phyloP scores from a whole-genome alignment of 2,113 vertebrate genomes.

The Lycaon pictus region DNA sequence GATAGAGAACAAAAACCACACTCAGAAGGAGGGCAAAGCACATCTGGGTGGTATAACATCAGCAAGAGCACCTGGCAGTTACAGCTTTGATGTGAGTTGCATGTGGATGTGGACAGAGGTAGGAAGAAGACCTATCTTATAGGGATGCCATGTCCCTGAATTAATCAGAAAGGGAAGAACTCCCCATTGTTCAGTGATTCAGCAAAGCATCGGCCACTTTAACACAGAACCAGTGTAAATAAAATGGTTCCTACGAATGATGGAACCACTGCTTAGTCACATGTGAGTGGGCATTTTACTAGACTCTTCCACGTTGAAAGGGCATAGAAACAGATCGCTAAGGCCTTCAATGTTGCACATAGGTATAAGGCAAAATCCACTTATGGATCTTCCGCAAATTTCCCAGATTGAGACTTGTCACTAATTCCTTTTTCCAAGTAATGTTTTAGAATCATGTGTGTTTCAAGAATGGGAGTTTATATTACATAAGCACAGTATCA shows the following conservation, averaged over 20 bases:
- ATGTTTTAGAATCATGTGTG: not conserved
- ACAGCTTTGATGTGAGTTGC: accelerated
- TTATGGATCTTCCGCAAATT: not conserved
- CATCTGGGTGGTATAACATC: accelerated
- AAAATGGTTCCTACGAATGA: accelerated
- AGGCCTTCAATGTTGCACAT: accelerated
- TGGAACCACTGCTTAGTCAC: not conserved
- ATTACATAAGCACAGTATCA: not conserved
- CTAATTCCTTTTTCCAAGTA: not conserved
- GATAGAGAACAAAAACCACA: not conserved
- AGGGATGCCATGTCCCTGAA: not conserved
- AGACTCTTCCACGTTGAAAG: not conserved
- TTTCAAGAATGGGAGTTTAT: not conserved
- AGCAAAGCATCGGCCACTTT: accelerated
- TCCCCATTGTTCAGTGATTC: not conserved
- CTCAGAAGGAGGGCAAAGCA: too few species aligned
- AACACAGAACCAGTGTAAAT: not conserved
- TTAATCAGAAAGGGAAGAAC: not conserved
- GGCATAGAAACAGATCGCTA: accelerated
- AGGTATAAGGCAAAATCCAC: not conserved
- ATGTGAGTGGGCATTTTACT: not conserved
- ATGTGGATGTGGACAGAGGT: not conserved
- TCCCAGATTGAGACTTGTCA: not conserved
- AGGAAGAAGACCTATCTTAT: accelerated
- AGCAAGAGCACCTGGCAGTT: accelerated